A percentile compares a stretch with the other conserved stretches of the same genome.
Evolutionary conservation across 1,140 invertebrate species (phyloP).

Genomic region (Druon quercuslanigerum): DNA sequence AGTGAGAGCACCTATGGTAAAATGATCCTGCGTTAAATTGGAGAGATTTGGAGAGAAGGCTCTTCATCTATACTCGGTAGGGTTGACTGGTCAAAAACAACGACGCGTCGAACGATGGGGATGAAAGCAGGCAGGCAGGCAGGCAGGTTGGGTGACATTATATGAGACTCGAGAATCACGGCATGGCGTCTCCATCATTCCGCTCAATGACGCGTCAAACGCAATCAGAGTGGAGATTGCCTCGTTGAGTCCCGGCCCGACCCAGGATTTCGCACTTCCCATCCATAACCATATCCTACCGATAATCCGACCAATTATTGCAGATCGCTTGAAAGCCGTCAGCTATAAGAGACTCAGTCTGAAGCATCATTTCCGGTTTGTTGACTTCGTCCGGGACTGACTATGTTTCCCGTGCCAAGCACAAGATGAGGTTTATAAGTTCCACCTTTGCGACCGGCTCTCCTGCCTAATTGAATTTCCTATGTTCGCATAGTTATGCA

Average conservation of each 20-base stretch:
- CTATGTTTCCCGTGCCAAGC: constrained; percentile 22
- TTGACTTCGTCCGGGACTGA: constrained; percentile 40
- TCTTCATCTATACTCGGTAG: not conserved
- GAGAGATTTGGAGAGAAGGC: not conserved
- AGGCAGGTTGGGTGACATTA: not conserved
- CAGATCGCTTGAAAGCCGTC: constrained; percentile 53
- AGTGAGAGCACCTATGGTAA: not conserved
- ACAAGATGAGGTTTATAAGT: constrained; percentile 28
- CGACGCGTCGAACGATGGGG: not conserved
- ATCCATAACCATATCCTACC: constrained; percentile 64
- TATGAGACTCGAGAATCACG: constrained; percentile 49
- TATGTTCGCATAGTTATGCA: too few species aligned
- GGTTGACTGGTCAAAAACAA: constrained; percentile 19
- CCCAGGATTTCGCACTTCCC: constrained; percentile 55
- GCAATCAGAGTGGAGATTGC: constrained; percentile 67
- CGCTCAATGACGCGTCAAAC: constrained; percentile 68
- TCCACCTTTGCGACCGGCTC: not conserved
- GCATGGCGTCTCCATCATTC: constrained; percentile 62
- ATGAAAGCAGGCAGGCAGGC: not conserved
- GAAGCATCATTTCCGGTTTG: constrained; percentile 56
- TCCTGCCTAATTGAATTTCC: not conserved
- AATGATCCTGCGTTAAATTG: constrained; percentile 10
- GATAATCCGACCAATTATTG: constrained; percentile 68
- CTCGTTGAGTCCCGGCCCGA: constrained; percentile 46
- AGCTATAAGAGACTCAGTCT: constrained; percentile 41